A percentile compares a stretch with the other conserved stretches of the same genome.
phyloP scores from a whole-genome alignment of 2,113 vertebrate species.

The Rhabdornis inornatus region DNA sequence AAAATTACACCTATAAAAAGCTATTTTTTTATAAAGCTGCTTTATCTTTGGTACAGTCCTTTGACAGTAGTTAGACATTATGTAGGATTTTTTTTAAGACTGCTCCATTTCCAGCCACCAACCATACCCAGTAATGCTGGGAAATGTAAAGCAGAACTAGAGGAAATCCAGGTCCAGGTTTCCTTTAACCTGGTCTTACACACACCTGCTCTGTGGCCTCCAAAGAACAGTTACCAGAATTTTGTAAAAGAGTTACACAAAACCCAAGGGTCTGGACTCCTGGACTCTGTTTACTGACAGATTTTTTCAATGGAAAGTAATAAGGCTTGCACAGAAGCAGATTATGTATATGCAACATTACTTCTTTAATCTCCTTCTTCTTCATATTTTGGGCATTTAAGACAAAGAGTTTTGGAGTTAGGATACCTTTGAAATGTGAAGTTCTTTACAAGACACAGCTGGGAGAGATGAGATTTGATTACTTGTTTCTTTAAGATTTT shows the following conservation, averaged over 20 bases:
- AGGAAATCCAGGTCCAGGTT: not conserved
- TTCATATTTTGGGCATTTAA: not conserved
- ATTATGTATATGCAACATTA: not conserved
- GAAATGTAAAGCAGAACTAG: rapidly evolving
- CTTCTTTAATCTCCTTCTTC: not conserved
- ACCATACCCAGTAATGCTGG: rapidly evolving
- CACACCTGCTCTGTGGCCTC: not conserved
- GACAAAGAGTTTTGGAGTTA: not conserved
- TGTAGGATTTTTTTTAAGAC: not conserved
- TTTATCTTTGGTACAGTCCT: not conserved
- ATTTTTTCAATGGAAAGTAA: not conserved
- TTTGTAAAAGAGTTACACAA: not conserved
- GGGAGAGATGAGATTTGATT: not conserved
- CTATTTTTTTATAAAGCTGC: not conserved
- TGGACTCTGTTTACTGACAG: not conserved
- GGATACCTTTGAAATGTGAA: not conserved
- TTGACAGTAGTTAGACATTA: not conserved
- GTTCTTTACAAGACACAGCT: not conserved
- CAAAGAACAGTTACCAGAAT: not conserved
- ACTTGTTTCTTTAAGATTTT: not conserved
- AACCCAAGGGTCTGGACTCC: not conserved
- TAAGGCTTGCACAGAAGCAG: not conserved
- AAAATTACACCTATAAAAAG: not conserved
- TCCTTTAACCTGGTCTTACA: not conserved
- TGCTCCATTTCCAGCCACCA: rapidly evolving